Base-by-base conservation (phyloP, 64 coral and sea anemone genomes). In the Montipora sp. region DNA sequence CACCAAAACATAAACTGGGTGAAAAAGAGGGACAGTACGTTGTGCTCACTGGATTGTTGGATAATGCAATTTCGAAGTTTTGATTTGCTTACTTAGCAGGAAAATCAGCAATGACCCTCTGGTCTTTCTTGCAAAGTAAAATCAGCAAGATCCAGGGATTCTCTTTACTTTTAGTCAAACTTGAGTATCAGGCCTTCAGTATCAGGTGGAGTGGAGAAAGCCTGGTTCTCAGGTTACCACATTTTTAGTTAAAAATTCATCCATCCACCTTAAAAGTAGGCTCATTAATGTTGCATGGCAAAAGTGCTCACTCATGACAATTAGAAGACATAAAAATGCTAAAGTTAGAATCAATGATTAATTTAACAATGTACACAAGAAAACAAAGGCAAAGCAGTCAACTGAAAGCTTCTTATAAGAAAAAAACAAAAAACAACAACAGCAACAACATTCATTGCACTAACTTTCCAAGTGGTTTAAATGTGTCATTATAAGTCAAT, bases 401-500 rank as follows among this genome's bases (percentile, higher is more conserved):
- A 36, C 36, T 36, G 36, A 36, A 36, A 36, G 36, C 36, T 36
- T 2, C 36, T 36, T 36, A 36, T 36, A 36, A 36, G 36, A 36
- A 36, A 36, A 36, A 36, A 36, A 36, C 36, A 36, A 36, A 36
- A 36, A 36, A 36, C 27, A 36, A 36, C 36, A 36, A 36, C 36
- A 36, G 1, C 36, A 36, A 36, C 36, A 36, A 36, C 36, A 36
- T 36, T 36, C 24, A 81, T 11, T 27, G 13, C 58, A 47, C 23
- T 24, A 10, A 36, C 90, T 77, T 13, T 88, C 84, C 92, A 19
- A 88, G 84, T 45, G 83, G 92, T 79, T 46, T 79, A 47, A 93
- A 93, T 9, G 36, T 83, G 70, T 93, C 49, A 50, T 93, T 36
- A 36, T 36, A 36, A 93, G n/a, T 93, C 67, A 4, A 93, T 93